A percentile compares a stretch with the other conserved stretches of the same genome.
Conservation (phyloP, 2,797 vertebrate genomes). For the Pipistrellus pygmaeus region DNA sequence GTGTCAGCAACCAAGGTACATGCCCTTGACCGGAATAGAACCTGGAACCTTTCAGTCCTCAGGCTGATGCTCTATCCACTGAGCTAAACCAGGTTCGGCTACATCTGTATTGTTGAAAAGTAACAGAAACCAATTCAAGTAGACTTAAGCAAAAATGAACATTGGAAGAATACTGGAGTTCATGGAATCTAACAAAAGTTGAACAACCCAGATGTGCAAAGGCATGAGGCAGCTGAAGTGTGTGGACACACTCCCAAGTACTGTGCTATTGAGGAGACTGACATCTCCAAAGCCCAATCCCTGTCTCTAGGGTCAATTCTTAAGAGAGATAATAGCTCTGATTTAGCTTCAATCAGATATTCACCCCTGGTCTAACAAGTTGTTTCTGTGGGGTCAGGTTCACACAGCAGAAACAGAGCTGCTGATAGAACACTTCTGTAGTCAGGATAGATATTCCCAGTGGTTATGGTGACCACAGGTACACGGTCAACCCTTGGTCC, state of each 20-base stretch:
- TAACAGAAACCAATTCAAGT: slow-evolving; percentile 11
- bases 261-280: background rate
- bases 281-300: background rate
- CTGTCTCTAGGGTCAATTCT: background rate
- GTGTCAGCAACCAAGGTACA: no score
- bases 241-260: no score
- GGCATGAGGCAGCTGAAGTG: background rate
- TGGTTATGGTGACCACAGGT: background rate
- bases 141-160: background rate
- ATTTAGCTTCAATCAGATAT: background rate
- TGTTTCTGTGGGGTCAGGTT: background rate
- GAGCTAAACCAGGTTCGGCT: background rate
- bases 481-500: background rate
- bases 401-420: background rate
- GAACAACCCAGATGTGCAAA: background rate
- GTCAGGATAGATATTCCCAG: background rate
- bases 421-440: background rate
- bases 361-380: background rate
- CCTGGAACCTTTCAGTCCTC: no score
- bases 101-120: background rate
- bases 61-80: no score
- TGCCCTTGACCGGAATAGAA: no score
- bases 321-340: background rate
- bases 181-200: background rate
- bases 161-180: background rate